These are phyloP conservation scores for Sanderia malayensis DNA, from an alignment of 30 jellyfish, hydroid and myxozoan species.

Conservation along the genomic window DNA sequence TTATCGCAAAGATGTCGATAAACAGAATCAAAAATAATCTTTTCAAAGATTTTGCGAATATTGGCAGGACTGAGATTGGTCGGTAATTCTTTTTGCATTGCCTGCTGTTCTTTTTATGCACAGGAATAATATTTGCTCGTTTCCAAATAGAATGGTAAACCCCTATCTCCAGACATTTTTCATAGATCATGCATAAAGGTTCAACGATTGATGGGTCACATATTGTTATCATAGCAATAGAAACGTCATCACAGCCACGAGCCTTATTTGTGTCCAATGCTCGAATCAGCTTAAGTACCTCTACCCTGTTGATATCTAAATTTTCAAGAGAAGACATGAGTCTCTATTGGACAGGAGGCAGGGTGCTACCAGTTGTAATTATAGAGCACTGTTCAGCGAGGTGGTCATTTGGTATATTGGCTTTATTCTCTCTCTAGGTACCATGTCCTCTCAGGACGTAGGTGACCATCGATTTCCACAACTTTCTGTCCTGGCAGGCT, in stretches of 20 bases:
- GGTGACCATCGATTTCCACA: too few species aligned
- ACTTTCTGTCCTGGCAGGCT: too few species aligned
- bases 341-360: neutral
- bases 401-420: conserved; percentile 14
- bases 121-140: conserved; percentile 12
- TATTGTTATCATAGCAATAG: conserved; percentile 27
- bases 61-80: conserved; percentile 2
- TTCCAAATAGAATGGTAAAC: conserved; percentile 14
- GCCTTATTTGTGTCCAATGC: conserved; percentile 46
- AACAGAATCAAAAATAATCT: conserved; percentile 8
- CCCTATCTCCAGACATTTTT: conserved; percentile 11
- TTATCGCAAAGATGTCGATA: conserved; percentile 8
- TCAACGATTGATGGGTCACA: conserved; percentile 20
- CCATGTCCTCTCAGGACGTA: too few species aligned
- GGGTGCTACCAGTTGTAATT: neutral
- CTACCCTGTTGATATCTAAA: conserved; percentile 2
- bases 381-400: conserved; percentile 2
- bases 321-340: conserved; percentile 9
- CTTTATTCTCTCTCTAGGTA: too few species aligned
- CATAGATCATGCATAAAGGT: conserved; percentile 17
- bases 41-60: conserved; percentile 17
- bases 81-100: conserved; percentile 17
- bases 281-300: conserved; percentile 12
- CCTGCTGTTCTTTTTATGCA: conserved; percentile 16
- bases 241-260: conserved; percentile 34